Conservation (phyloP, 35 echinoderm and acorn worm genomes). For the Strongylocentrotus purpuratus region DNA sequence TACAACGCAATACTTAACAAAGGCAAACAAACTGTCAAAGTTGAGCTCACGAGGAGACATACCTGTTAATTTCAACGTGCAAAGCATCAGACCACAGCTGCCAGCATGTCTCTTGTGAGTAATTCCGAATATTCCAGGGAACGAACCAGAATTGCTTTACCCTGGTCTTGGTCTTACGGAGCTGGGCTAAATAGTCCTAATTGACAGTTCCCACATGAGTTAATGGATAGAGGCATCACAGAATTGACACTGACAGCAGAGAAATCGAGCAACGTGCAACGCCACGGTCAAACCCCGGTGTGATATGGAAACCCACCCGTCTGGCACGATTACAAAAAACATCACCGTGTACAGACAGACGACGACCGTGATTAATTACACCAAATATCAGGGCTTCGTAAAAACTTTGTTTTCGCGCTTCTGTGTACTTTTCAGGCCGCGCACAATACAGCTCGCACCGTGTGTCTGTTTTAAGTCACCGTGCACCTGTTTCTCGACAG, state of each 20-base stretch:
- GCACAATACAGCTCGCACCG: not conserved
- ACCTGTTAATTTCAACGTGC: not conserved
- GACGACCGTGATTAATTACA: not conserved
- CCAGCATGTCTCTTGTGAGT: not conserved
- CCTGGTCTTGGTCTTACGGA: not conserved
- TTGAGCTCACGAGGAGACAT: not conserved
- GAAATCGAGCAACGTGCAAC: not conserved
- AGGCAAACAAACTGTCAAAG: constrained; percentile 9
- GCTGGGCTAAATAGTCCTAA: not conserved
- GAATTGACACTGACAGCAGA: not conserved
- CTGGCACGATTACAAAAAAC: not conserved
- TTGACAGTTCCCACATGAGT: not conserved
- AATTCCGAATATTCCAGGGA: constrained; percentile 3
- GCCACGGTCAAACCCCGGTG: not conserved
- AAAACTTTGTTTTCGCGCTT: constrained; percentile 6
- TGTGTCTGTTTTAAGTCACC: not conserved
- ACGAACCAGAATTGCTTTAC: not conserved
- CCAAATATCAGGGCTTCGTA: not conserved
- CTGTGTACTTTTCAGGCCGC: not conserved
- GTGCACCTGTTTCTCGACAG: not conserved
- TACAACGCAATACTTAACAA: not conserved
- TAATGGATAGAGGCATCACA: not conserved
- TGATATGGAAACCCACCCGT: not conserved
- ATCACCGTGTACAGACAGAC: not conserved
- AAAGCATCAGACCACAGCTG: not conserved